Percentiles rank a stretch among this genome's conserved stretches.
phyloP scores from a whole-genome alignment of 37 sponge, comb jelly and placozoan genomes.

The Agelas oroides region DNA sequence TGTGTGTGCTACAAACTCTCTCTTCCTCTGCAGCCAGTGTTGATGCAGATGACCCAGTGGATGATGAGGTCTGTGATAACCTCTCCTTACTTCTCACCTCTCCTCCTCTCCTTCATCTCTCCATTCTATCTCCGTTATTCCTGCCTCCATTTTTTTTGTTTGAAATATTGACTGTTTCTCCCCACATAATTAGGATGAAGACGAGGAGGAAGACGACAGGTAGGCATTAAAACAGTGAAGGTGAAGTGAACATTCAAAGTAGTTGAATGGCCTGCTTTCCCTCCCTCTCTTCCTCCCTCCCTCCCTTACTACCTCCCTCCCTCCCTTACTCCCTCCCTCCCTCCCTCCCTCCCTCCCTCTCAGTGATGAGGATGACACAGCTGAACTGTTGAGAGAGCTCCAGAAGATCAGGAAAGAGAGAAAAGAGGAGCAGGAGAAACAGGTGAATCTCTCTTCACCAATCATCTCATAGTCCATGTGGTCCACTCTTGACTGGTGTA shows the following conservation, averaged over 20 bases:
- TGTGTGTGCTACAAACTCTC: background rate
- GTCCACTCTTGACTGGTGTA: too few relatives aligned
- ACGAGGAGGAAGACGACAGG: conserved; percentile 58
- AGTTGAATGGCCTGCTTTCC: too few relatives aligned
- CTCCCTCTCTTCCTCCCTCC: too few relatives aligned
- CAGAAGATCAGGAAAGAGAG: conserved; percentile 90
- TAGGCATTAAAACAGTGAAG: conserved; percentile 17
- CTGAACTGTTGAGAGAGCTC: conserved; percentile 91
- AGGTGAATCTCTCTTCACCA: conserved; percentile 17
- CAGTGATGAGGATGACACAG: conserved; percentile 95
- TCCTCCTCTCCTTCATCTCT: too few relatives aligned
- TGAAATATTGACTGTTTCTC: too few relatives aligned
- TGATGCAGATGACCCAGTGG: conserved; percentile 83
- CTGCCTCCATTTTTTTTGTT: too few relatives aligned
- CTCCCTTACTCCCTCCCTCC: too few relatives aligned
- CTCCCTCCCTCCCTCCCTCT: too few relatives aligned
- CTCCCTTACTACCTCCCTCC: too few relatives aligned
- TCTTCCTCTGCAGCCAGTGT: conserved; percentile 41
- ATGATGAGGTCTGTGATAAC: conserved; percentile 46
- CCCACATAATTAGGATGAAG: conserved; percentile 8
- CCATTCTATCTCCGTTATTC: too few relatives aligned
- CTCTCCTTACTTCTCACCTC: background rate
- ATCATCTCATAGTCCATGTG: too few relatives aligned
- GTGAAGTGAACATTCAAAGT: too few relatives aligned
- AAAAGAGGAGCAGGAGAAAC: conserved; percentile 25